phyloP scores from a whole-genome alignment of 2,888 invertebrate genomes.

The Metopia argyrocephala region DNA sequence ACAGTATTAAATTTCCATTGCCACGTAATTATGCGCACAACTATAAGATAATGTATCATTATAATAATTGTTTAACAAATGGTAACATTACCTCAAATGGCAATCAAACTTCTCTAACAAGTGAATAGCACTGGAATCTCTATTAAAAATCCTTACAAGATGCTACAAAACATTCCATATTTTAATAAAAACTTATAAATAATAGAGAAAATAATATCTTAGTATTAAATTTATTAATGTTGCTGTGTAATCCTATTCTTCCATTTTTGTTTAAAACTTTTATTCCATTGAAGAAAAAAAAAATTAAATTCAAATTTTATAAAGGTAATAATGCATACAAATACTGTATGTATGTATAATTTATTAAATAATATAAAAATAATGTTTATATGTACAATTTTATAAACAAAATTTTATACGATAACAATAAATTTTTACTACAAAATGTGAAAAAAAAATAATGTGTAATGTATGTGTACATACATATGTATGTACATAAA shows the following conservation, averaged over 20 bases:
- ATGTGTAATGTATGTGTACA: not conserved
- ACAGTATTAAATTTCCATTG: constrained; percentile 82
- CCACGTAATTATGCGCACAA: constrained; percentile 86
- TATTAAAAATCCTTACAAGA: constrained; percentile 10
- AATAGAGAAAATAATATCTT: not conserved
- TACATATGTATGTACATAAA: not conserved
- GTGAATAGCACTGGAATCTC: constrained; percentile 10
- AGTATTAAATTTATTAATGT: not conserved
- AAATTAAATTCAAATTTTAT: too few species aligned
- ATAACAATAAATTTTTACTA: too few species aligned
- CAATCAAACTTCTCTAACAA: not conserved
- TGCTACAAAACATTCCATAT: constrained; percentile 44
- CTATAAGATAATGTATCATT: constrained; percentile 82
- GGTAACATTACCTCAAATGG: constrained; percentile 61
- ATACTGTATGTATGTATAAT: too few species aligned
- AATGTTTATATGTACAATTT: too few species aligned
- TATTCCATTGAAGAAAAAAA: too few species aligned
- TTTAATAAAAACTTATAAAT: constrained; percentile 4
- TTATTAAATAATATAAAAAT: too few species aligned
- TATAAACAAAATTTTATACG: too few species aligned
- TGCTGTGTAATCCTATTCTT: constrained; percentile 46
- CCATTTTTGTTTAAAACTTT: constrained; percentile 45
- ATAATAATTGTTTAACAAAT: constrained; percentile 48
- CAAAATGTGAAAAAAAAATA: too few species aligned
- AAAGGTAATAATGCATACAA: too few species aligned